Conservation (phyloP, 2,113 vertebrate genomes). For the Tachysurus fulvidraco region DNA sequence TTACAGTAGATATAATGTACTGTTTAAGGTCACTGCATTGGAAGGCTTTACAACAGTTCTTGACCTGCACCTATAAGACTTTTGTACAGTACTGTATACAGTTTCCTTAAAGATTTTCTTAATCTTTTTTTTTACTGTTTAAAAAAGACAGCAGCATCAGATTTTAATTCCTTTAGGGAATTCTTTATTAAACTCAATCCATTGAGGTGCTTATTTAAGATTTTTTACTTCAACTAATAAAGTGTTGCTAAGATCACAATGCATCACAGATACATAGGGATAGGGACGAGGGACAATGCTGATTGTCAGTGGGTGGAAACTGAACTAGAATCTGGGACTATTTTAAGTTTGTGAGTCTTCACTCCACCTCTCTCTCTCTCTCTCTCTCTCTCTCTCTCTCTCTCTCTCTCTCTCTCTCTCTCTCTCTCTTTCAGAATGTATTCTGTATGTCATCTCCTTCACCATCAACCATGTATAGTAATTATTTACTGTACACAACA, state of each 20-base stretch:
- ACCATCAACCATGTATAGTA: not conserved
- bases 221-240: not conserved
- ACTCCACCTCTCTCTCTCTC: not conserved
- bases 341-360: not conserved
- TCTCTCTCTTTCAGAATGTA: not conserved
- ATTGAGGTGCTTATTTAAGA: not conserved
- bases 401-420: not conserved
- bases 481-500: not conserved
- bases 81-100: not conserved
- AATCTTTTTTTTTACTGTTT: not conserved
- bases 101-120: not conserved
- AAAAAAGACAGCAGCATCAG: not conserved
- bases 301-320: not conserved
- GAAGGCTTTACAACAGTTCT: not conserved
- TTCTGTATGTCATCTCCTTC: not conserved
- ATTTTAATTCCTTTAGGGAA: constrained; percentile 13
- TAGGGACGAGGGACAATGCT: not conserved
- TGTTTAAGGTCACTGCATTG: not conserved
- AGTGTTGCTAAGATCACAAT: not conserved
- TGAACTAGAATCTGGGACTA: not conserved
- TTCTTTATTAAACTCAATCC: not conserved
- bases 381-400: constrained; percentile 21
- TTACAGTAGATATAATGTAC: not conserved
- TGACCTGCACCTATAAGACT: not conserved
- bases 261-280: not conserved